Percentiles rank a stretch among this genome's conserved stretches.
These are phyloP conservation scores for Eristalis pertinax DNA, from an alignment of 2,888 invertebrate genomes.

Conservation along the genomic window DNA sequence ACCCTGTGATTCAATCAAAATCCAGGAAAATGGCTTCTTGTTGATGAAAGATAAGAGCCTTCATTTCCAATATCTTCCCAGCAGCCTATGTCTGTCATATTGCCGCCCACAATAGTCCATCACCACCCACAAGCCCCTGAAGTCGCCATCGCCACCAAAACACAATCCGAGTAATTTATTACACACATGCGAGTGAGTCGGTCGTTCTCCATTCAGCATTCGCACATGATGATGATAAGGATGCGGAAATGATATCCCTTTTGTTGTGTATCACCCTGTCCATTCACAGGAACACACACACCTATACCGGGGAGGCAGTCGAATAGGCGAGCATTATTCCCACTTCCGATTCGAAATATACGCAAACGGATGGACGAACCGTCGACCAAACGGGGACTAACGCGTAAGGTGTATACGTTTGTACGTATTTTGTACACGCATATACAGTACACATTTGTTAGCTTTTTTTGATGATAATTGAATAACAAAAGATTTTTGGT, in stretches of 20 bases:
- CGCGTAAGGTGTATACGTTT: not conserved
- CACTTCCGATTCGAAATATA: constrained; percentile 52
- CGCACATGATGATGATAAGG: constrained; percentile 69
- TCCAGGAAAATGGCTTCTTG: constrained; percentile 50
- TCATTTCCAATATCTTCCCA: not conserved
- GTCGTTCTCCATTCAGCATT: constrained; percentile 54
- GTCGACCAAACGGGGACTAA: not conserved
- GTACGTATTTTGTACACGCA: not conserved
- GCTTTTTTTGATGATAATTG: constrained; percentile 63
- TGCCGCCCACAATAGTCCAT: constrained; percentile 26
- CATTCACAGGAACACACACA: constrained; percentile 1
- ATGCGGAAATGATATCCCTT: constrained; percentile 71
- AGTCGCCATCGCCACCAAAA: constrained; percentile 19
- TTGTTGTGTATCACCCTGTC: constrained; percentile 55
- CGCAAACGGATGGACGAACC: constrained; percentile 15
- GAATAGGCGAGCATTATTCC: constrained; percentile 69
- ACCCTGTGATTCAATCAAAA: constrained; percentile 63
- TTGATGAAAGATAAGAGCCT: constrained; percentile 25
- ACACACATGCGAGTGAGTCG: constrained; percentile 68
- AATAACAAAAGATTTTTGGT: constrained; percentile 66
- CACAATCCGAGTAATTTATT: constrained; percentile 71
- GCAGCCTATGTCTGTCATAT: constrained; percentile 34
- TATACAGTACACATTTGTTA: constrained; percentile 19
- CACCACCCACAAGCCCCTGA: constrained; percentile 12
- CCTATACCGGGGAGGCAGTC: constrained; percentile 34